Evolutionary conservation across 2,888 invertebrate species (phyloP).

Genomic region (Lasioglossum villosulum): DNA sequence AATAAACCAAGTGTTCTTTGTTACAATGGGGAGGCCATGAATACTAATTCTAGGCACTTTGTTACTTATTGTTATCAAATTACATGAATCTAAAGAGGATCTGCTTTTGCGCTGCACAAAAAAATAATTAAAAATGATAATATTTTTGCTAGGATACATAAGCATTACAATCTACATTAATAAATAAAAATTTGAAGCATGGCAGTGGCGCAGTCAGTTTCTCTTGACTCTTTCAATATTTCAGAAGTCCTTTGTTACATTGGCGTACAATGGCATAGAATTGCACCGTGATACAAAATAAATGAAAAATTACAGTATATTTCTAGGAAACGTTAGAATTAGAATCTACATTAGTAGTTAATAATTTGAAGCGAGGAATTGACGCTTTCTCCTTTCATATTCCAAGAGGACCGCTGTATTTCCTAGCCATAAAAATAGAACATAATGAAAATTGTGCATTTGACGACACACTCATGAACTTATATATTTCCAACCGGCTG

Average conservation of each 20-base stretch:
- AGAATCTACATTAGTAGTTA: not conserved
- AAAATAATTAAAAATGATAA: not conserved
- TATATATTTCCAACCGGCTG: conserved; percentile 42
- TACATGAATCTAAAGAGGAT: too few species aligned
- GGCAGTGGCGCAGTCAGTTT: not conserved
- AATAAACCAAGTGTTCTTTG: too few species aligned
- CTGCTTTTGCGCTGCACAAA: not conserved
- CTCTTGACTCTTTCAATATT: not conserved
- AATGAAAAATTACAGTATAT: not conserved
- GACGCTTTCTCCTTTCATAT: not conserved
- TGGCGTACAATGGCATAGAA: too few species aligned
- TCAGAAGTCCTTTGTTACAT: too few species aligned
- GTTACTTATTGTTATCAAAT: too few species aligned
- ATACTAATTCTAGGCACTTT: not conserved
- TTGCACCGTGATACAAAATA: not conserved
- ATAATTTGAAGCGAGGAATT: not conserved
- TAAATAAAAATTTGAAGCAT: not conserved
- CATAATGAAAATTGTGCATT: conserved; percentile 17
- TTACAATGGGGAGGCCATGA: not conserved
- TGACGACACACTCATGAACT: conserved; percentile 31
- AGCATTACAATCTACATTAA: not conserved
- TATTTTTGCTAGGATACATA: not conserved
- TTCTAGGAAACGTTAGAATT: not conserved
- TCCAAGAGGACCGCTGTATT: not conserved
- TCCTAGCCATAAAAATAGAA: not conserved